These are phyloP conservation scores for Glyphotaelius pellucidus DNA, from an alignment of 2,888 invertebrate genomes.

Conservation along the genomic window DNA sequence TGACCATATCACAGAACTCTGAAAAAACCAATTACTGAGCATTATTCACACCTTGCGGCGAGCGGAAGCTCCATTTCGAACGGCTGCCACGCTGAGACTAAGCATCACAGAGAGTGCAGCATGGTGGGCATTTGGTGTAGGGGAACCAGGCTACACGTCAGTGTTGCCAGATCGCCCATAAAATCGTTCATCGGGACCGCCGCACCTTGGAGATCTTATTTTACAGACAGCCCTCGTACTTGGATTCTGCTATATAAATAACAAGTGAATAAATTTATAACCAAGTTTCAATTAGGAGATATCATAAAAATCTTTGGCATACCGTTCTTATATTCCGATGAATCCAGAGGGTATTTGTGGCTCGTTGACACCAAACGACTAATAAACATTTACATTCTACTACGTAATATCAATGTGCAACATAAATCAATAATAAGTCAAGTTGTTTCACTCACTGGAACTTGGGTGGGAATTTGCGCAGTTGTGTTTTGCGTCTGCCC, in stretches of 20 bases:
- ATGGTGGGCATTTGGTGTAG: no score
- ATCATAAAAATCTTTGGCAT: neutral
- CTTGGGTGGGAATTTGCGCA: conserved; percentile 67
- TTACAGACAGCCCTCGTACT: neutral
- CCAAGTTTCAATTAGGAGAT: neutral
- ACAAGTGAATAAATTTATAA: neutral
- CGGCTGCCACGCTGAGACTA: no score
- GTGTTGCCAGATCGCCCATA: no score
- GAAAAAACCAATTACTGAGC: no score
- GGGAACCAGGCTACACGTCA: no score
- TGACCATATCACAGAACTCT: no score
- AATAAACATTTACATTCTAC: neutral
- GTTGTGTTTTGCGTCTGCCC: conserved; percentile 67
- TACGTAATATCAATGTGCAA: neutral
- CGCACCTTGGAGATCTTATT: no score
- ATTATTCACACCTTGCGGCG: no score
- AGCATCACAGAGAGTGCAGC: no score
- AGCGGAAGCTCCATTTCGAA: no score
- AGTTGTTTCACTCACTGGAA: conserved; percentile 55
- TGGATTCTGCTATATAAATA: neutral
- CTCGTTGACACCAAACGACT: neutral
- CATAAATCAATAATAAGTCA: neutral
- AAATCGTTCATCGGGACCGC: no score
- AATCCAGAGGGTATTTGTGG: conserved; percentile 2
- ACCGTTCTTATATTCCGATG: neutral